Evolutionary conservation across 2,888 invertebrate genomes (phyloP), one percentile per base, ranked within the genome.

Genomic region (Muscina levida): DNA sequence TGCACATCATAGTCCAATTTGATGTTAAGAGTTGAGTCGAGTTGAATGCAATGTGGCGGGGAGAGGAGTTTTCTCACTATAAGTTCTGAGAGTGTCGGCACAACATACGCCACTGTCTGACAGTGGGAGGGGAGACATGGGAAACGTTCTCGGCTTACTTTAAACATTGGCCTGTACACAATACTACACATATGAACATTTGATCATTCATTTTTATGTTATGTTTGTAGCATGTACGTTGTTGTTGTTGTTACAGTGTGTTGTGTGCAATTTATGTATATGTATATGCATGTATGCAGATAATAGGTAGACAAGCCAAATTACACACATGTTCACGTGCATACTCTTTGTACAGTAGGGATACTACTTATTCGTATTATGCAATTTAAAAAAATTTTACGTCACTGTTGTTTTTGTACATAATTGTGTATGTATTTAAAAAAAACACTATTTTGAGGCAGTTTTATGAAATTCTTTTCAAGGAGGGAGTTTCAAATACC

Each of bases 131-230:
- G 17, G 31, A 53, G 74, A 80, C 77, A 68, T 57, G 77, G 81
- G 77, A n/a, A n/a, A 77, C 81, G 77, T 81, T 74, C 74, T 74
- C 81, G 74, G 73, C 74, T 77, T 71, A 62, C 66, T 42, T 79
- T 67, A 53, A 53, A 53, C 11, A 53, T 24, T 24, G 24, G 19
- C 19, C 2, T 19, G 48, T 22, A 24, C 22, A 19, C 48, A 48
- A 48, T 19, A n/a, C n/a, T 31, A 31, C 31, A 31, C 31, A 31
- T 31, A 5, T 8, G 31, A 31, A 53, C 67, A 53, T 79, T 72
- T 70, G 72, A 72, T 70, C 70, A 76, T 76, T 70, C 72, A 65
- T 76, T 72, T 78, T 72, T 17, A 17, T 66, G 77, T 74, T 37
- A 11, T 39, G 73, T 46, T 73, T 66, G 37, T 19, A 19, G 13